Evolutionary conservation across 2,797 vertebrate genomes (phyloP), one percentile per base, ranked within the genome.

Genomic region (Potorous gilbertii): DNA sequence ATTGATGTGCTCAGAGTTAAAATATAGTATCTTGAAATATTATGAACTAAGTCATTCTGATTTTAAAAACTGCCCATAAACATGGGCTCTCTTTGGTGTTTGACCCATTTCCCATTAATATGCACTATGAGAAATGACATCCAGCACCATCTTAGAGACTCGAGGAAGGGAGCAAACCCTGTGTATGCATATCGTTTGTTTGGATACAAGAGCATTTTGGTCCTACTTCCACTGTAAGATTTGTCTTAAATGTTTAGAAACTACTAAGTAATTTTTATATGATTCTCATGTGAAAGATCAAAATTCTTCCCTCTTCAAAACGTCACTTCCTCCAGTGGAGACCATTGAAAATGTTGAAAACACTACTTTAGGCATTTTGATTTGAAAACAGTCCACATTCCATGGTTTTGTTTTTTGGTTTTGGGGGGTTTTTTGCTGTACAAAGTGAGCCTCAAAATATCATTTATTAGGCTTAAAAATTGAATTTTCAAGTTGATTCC

Each of bases 1-100:
- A 98, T 98, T 98, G 98, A 98, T 98, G 97, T 98, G 96, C 95
- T 94, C 74, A 52, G 92, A 91, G 27, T 97, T 98, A 97, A 97
- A 98, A 96, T 97, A 94, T 95, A 96, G 91, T 96, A 92, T 96
- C 96, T 98, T 97, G 93, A 97, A 97, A 97, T 98, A 97, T 97
- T 91, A 31, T 74, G 94, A 97, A 97, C 92, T 93, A 97, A 98
- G 96, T 96, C 92, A 95, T 96, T 98, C 97, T 97, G 91, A 46
- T 96, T 98, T 97, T 96, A 95, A 97, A 98, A 97, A 92, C 92
- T 95, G 95, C 97, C 96, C 96, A 98, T 98, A 97, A 96, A 13
- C 50, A 50, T 18, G 0, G 90, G 0, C 0, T 97, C 57, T 8
- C 95, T 94, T 95, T 97, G 95, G 66, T 91, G 46, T 40, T 94